Conservation (phyloP, 2,888 invertebrate species). For the Phyllotreta striolata region DNA sequence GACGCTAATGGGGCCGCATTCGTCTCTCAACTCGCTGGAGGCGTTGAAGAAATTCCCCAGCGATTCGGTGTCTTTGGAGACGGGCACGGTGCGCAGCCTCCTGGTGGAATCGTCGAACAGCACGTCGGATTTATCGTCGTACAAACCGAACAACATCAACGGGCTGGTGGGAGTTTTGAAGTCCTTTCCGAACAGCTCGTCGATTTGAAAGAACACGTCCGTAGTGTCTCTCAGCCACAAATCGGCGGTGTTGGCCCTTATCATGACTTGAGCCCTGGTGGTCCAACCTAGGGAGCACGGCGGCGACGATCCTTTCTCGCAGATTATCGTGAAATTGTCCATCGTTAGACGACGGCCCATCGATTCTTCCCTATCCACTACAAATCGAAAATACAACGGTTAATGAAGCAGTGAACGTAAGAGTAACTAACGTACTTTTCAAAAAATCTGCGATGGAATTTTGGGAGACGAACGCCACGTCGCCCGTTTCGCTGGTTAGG, state of each 20-base stretch:
- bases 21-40: slow-evolving; percentile 17
- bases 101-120: slow-evolving; percentile 71
- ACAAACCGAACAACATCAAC: slow-evolving; percentile 75
- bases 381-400: slow-evolving; percentile 44
- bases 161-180: slow-evolving; percentile 67
- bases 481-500: slow-evolving; percentile 71
- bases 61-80: slow-evolving; percentile 50
- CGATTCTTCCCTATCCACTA: slow-evolving; percentile 61
- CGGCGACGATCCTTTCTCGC: slow-evolving; percentile 61
- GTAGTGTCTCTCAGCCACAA: slow-evolving; percentile 73
- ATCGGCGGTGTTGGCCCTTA: slow-evolving; percentile 64
- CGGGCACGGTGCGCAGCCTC: slow-evolving; percentile 53
- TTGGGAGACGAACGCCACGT: slow-evolving; percentile 77
- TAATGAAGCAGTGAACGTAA: too few species aligned
- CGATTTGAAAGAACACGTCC: slow-evolving; percentile 74
- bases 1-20: slow-evolving; percentile 34
- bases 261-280: slow-evolving; percentile 73
- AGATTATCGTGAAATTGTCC: slow-evolving; percentile 66
- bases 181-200: slow-evolving; percentile 74
- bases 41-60: slow-evolving; percentile 51
- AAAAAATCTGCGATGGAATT: slow-evolving; percentile 56
- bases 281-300: slow-evolving; percentile 74
- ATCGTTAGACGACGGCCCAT: slow-evolving; percentile 47
- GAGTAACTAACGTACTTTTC: slow-evolving; percentile 61
- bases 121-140: slow-evolving; percentile 69